Base-by-base conservation (phyloP, 2,888 invertebrate species). In the Hyalella azteca region DNA sequence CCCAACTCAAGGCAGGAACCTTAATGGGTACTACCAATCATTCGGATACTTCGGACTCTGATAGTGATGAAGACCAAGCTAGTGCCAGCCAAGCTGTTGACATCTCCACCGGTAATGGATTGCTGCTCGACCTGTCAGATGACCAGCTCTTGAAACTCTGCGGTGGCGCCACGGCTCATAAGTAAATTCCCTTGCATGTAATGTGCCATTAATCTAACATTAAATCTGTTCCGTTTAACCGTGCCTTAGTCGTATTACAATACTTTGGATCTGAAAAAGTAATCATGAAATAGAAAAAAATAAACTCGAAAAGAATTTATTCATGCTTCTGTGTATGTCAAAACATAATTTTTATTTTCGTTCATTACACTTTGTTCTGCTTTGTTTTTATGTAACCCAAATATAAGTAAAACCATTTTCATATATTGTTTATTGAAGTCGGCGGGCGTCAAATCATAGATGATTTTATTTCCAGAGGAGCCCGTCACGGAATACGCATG, bases 401-500 rank as follows among this genome's bases (percentile, higher is more conserved):
- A 4, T 1, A 0, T 4, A 0, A 22, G 0, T n/a, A 22, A 11
- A 45, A 22, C 3, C 9, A 22, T 54, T 54, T 54, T 45, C 45
- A 45, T 45, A 1, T 45, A 15, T 45, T 3, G 11, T 45, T 45
- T 3, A 45, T 2, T 45, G 3, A 45, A 45, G 19, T 15, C 1
- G 3, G 1, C 11, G 19, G 7, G 15, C n/a, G n/a, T n/a, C n/a
- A n/a, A n/a, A n/a, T n/a, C n/a, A n/a, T n/a, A n/a, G n/a, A n/a
- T 66, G 36, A 50, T 26, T 15, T 76, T n/a, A n/a, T 40, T 48
- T 54, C 3, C 78, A 78, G 78, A 19, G 78, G 54, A 26, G 78
- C 78, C 9, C 54, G 50, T 19, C 78, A 78, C 40, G 54, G 78
- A 9, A 54, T 78, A n/a, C 22, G 40, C 11, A 54, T 78, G 78